Evolutionary conservation across 2,888 invertebrate genomes (phyloP), one percentile per base, ranked within the genome.

Genomic region (Teleiodes luculella): DNA sequence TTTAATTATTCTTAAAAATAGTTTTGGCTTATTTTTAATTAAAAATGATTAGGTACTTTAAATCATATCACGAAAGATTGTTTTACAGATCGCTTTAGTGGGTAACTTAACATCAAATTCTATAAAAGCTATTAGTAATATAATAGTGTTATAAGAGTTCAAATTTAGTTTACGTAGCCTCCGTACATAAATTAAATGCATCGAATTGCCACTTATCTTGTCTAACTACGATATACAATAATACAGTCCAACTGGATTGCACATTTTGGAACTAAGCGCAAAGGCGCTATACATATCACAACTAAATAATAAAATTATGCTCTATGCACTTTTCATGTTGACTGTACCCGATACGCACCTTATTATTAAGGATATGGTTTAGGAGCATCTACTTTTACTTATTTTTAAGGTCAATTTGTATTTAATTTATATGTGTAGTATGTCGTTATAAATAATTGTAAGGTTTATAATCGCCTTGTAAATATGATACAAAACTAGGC

Each of bases 151-250:
- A 28, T 43, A 43, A 43, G 20, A n/a, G 13, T n/a, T n/a, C 28
- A 28, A 43, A 43, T 28, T 68, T 79, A 63, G 65, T 63, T 65
- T 57, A 64, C 58, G 57, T 60, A 52, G 56, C 54, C 41, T 49
- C 57, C 41, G 8, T 52, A 57, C 43, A 54, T 78, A 83, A 85
- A 86, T 83, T 86, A 87, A 87, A 88, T 86, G 87, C 87, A 84
- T 80, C 77, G 68, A 74, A 80, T 72, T 70, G 71, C 74, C 81
- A 73, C 86, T 81, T 86, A 84, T 75, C 80, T 78, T 86, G 65
- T 80, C 87, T 88, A 88, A 79, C 87, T 88, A 87, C 83, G 72
- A 78, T 82, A 82, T 83, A 86, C 78, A 84, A 70, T 65, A 7
- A 18, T 71, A 78, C 80, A 83, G 76, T 83, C 80, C 83, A 66